Evolutionary conservation across 1,140 invertebrate genomes (phyloP), one percentile per base, ranked within the genome.

Genomic region (Fopius arisanus): DNA sequence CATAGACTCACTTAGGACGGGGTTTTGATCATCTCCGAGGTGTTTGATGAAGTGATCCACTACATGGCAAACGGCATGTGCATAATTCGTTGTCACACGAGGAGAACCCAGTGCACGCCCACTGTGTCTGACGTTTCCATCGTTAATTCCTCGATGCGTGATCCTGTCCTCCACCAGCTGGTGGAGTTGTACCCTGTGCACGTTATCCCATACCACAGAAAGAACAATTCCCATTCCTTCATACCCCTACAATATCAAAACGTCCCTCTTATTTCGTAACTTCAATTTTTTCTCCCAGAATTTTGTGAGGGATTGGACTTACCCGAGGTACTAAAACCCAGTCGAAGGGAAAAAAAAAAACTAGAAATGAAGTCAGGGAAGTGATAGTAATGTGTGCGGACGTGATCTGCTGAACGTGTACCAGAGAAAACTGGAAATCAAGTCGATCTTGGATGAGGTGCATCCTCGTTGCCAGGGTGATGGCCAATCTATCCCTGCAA

Each of bases 61-160:
- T 14, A 6, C 19, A 3, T 65, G 62, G 28, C 28, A 29, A 29
- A 29, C 62, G 28, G 29, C 62, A 65, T 65, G 12, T 65, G 62
- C 29, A 65, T 31, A 33, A 31, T 31, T 33, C 0, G 26, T 29
- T 33, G n/a, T 65, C n/a, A 14, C 6, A 29, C 29, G n/a, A n/a
- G 26, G 16, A 31, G 23, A 54, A 19, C 7, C 23, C 48, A 54
- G 26, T 31, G 26, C 14, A 7, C 26, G 19, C 26, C 62, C 62
- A 29, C 28, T 65, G 62, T 33, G 28, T 29, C 7, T 33, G 62
- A 65, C 62, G n/a, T 65, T 65, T 65, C 29, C 28, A 59, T 33
- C 26, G 62, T 65, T 65, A 65, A 65, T 65, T 65, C 62, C 29
- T 65, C 29, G 62, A 65, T 65, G 62, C 62, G 62, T 65, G 16